Conservation (phyloP, 2,113 vertebrate genomes). For the Ursus arctos region DNA sequence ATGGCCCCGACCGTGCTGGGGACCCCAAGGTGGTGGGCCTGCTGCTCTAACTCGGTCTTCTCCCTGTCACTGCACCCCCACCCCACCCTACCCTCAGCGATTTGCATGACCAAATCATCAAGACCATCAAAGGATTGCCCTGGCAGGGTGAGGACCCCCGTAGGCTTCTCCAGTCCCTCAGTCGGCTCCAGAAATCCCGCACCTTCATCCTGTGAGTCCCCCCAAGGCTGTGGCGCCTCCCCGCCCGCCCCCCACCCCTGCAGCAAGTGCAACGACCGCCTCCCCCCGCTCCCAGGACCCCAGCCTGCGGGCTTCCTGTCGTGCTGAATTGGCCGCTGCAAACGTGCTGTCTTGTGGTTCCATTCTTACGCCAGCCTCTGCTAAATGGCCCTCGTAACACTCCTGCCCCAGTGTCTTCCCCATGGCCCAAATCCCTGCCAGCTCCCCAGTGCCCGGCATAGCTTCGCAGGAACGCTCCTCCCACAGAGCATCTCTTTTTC, state of each 20-base stretch:
- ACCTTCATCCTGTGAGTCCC: slow-evolving; percentile 96
- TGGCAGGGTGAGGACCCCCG: slow-evolving; percentile 97
- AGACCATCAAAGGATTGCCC: slow-evolving; percentile 97
- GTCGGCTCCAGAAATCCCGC: slow-evolving; percentile 93
- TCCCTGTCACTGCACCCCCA: slow-evolving; percentile 69
- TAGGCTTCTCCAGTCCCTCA: slow-evolving; percentile 95
- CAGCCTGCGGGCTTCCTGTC: background rate
- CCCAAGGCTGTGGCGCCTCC: slow-evolving; percentile 57
- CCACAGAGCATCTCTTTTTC: background rate
- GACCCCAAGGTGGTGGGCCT: slow-evolving; percentile 56
- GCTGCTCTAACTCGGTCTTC: slow-evolving; percentile 70
- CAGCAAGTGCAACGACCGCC: slow-evolving; percentile 72
- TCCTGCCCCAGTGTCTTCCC: background rate
- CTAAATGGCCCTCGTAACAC: background rate
- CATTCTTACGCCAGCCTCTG: background rate
- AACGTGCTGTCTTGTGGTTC: background rate
- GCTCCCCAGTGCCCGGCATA: background rate
- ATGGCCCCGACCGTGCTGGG: slow-evolving; percentile 11
- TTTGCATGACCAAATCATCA: slow-evolving; percentile 98
- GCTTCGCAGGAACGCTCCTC: background rate
- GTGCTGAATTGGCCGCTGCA: background rate
- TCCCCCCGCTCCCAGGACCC: background rate
- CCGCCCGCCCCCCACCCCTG: slow-evolving; percentile 14
- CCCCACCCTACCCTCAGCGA: slow-evolving; percentile 89
- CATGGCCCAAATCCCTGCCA: background rate